phyloP scores from a whole-genome alignment of 1,140 invertebrate species.

The Neoseiulus cucumeris region DNA sequence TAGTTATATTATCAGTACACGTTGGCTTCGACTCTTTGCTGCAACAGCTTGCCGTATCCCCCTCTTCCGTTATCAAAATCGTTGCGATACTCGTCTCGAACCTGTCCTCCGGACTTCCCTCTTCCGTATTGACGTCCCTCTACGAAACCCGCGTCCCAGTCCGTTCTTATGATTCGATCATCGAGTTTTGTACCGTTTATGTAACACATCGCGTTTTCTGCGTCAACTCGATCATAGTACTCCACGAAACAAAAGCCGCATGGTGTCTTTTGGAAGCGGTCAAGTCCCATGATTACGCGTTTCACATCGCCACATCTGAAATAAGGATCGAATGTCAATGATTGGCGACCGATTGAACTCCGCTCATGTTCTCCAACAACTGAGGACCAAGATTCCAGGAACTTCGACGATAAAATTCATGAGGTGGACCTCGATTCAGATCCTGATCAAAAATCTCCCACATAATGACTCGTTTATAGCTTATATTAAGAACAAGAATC shows the following conservation, averaged over 20 bases:
- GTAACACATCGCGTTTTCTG: slow-evolving; percentile 85
- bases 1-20: no score
- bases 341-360: no score
- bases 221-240: slow-evolving; percentile 66
- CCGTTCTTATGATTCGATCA: slow-evolving; percentile 86
- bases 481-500: no score
- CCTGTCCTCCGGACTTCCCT: slow-evolving; percentile 95
- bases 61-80: slow-evolving; percentile 90
- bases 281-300: slow-evolving; percentile 89
- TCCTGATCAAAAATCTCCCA: no score
- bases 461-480: no score
- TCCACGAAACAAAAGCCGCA: slow-evolving; percentile 99
- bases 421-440: no score
- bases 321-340: background rate
- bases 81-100: slow-evolving; percentile 91
- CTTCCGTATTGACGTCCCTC: slow-evolving; percentile 95
- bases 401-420: no score
- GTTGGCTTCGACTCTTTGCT: slow-evolving; percentile 42
- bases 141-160: slow-evolving; percentile 98
- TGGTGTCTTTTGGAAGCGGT: slow-evolving; percentile 94
- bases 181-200: slow-evolving; percentile 91
- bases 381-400: no score
- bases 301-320: slow-evolving; percentile 86
- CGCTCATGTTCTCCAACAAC: no score
- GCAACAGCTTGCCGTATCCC: slow-evolving; percentile 85